Base-by-base conservation (phyloP, 2,113 vertebrate species). In the Spheniscus mendiculus region DNA sequence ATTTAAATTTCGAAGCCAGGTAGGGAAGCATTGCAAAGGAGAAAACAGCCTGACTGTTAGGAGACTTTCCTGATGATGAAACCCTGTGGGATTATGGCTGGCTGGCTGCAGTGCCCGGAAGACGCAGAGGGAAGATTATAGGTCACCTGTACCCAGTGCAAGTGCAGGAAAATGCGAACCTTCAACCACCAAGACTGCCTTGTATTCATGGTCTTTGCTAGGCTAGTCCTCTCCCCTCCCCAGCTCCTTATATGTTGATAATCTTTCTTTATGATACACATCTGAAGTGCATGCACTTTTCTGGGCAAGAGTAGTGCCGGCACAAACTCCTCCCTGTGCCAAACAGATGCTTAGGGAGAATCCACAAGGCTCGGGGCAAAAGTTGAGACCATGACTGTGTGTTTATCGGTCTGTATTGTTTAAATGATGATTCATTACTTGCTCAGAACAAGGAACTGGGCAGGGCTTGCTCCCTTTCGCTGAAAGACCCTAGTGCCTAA, bases 261-360 rank as follows among this genome's bases (percentile, higher is more conserved):
- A 61, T 44, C 69, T 82, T 91, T 56, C 38, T 30, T 44, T 30
- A 61, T 40, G 53, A 27, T 36, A 47, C 4, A 6, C 1, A 4
- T 72, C 65, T 61, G 84, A 94, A 69, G 34, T 44, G 30, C 10
- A 0, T 38, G 34, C 25, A 9, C n/a, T 74, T 81, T 38, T 34
- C 0, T 0, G 21, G 36, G 21, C 21, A 26, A 49, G n/a, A 29
- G 15, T 70, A 26, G 45, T 40, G 32, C 40, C 0, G 1, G 19
- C 9, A 29, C 7, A n/a, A 53, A 4, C 23, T 67, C 59, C 83
- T 56, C 53, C 49, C 50, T 26, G 4, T 78, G 87, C 83, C 42
- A 29, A 26, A 72, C 42, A 63, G 44, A 23, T 79, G 42, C 8
- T n/a, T 38, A 36, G 44, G 36, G 70, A 72, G 70, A 58, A 45